These are phyloP conservation scores for Amiota minor DNA, from an alignment of 2,888 invertebrate species.

Conservation along the genomic window DNA sequence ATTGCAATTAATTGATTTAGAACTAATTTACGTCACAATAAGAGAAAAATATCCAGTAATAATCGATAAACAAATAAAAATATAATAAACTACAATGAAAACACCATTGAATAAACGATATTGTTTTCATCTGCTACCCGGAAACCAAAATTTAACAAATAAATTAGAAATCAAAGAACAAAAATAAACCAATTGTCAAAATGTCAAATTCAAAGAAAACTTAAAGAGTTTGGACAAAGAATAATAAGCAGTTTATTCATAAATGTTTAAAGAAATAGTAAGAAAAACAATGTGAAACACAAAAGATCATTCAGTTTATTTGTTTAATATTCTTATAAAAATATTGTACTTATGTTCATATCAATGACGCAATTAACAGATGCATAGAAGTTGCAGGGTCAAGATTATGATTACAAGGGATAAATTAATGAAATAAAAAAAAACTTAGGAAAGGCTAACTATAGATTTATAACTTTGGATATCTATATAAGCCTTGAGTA, in stretches of 20 bases:
- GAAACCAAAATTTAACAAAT: constrained; percentile 40
- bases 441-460: too few species aligned
- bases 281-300: background rate
- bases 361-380: background rate
- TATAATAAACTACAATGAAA: constrained; percentile 12
- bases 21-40: constrained; percentile 25
- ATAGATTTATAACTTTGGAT: too few species aligned
- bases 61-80: constrained; percentile 31
- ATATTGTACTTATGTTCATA: too few species aligned
- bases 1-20: constrained; percentile 22
- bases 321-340: too few species aligned
- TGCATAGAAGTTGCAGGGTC: background rate
- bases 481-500: too few species aligned
- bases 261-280: background rate
- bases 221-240: constrained; percentile 31
- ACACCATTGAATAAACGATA: constrained; percentile 2
- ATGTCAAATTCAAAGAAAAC: constrained; percentile 56
- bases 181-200: constrained; percentile 49
- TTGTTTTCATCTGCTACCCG: constrained; percentile 36
- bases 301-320: background rate
- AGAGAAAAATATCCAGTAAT: background rate
- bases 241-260: constrained; percentile 42
- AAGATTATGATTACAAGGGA: too few species aligned
- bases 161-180: constrained; percentile 44
- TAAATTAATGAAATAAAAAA: too few species aligned